Evolutionary conservation across 1,140 invertebrate species (phyloP), one percentile per base, ranked within the genome.

Genomic region (Antheraea mylitta): DNA sequence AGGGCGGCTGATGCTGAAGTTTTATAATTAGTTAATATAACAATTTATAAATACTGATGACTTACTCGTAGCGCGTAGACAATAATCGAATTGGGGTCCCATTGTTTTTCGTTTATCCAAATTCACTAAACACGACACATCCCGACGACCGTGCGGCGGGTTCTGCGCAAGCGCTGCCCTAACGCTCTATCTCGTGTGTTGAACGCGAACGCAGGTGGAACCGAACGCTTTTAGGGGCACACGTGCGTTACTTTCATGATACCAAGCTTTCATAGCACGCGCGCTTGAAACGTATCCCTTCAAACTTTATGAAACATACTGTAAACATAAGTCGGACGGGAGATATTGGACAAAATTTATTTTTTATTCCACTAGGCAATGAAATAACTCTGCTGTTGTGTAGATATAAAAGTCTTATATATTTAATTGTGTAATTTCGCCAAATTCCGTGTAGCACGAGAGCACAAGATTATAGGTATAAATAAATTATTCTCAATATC

Each of bases 1-100:
- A 58, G 67, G 64, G 58, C 67, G 16, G 22, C 45, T 13, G 48
- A 64, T 64, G 11, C 62, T 62, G 45, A 63, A 70, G 58, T 72
- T 74, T 53, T 58, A 60, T 62, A 53, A 75, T 68, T 64, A 66
- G 58, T 69, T 45, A 18, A 63, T 45, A 73, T 68, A 69, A 71
- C 64, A 48, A 6, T 60, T 36, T 66, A 72, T 63, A 73, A 74
- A 58, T 70, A 72, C 67, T 59, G 53, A 18, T 36, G 65, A 89
- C 89, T 92, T 75, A 92, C 89, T 92, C 60, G 89, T 90, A 53
- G 88, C 89, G 38, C 89, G 87, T 30, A 92, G 79, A 69, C 87
- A 90, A 71, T 90, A 92, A 73, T 92, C 89, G 71, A 90, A 92
- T 75, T 92, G 89, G 72, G 89, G 89, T 84, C 89, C 89, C 89